These are phyloP conservation scores for Galeopsomyia nigrocyanea DNA, from an alignment of 2,888 invertebrate genomes.

Conservation along the genomic window DNA sequence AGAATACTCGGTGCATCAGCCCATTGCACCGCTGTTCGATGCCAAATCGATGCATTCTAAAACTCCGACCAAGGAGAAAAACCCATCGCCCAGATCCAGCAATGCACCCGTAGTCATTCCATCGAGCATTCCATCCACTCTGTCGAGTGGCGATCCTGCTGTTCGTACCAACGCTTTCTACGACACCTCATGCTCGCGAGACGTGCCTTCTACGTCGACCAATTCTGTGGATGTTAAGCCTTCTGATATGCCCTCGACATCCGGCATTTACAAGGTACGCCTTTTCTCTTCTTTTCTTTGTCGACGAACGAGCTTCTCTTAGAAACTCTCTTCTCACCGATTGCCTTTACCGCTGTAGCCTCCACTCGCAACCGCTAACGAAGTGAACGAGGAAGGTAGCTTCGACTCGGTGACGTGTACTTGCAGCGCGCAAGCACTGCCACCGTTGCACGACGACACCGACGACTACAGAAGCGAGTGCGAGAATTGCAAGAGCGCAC, in stretches of 20 bases:
- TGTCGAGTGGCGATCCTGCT: slow-evolving; percentile 49
- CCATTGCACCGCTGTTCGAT: slow-evolving; percentile 59
- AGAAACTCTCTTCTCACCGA: slow-evolving; percentile 4
- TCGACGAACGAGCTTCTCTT: slow-evolving; percentile 6
- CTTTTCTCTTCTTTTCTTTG: background rate
- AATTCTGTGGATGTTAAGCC: slow-evolving; percentile 50
- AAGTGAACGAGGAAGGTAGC: slow-evolving; percentile 65
- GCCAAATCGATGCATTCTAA: slow-evolving; percentile 54
- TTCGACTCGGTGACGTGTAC: slow-evolving; percentile 66
- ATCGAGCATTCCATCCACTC: slow-evolving; percentile 49
- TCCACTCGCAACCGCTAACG: slow-evolving; percentile 60
- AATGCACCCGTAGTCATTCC: slow-evolving; percentile 49
- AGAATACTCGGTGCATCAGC: slow-evolving; percentile 61
- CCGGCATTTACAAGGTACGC: slow-evolving; percentile 52
- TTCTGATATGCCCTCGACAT: slow-evolving; percentile 49
- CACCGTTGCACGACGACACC: slow-evolving; percentile 70
- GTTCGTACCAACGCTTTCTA: slow-evolving; percentile 61
- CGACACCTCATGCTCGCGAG: slow-evolving; percentile 52
- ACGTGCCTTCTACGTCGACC: slow-evolving; percentile 27
- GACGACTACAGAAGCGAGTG: slow-evolving; percentile 87
- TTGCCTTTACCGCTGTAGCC: slow-evolving; percentile 53
- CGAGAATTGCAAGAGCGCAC: slow-evolving; percentile 86
- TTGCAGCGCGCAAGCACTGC: slow-evolving; percentile 66
- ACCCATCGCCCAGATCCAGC: slow-evolving; percentile 56
- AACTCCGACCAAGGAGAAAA: slow-evolving; percentile 22